A percentile compares a stretch with the other conserved stretches of the same genome.
These are phyloP conservation scores for Anas flavirostris DNA, from an alignment of 2,797 vertebrate genomes.

Conservation along the genomic window DNA sequence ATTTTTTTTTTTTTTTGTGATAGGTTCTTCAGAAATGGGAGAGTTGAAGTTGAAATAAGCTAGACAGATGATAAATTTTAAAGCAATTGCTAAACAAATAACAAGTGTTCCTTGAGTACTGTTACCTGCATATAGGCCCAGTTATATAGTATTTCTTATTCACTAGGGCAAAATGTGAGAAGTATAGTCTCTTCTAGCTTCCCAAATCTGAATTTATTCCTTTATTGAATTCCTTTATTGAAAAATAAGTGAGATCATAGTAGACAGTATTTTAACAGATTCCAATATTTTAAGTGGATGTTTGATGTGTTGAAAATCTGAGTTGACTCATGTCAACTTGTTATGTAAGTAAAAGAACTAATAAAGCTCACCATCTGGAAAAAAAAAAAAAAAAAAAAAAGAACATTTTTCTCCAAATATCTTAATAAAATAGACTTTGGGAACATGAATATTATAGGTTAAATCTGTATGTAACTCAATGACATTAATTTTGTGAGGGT, in stretches of 20 bases:
- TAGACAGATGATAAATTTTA: not conserved
- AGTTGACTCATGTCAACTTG: not conserved
- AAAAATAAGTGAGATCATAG: not conserved
- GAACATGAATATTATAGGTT: not conserved
- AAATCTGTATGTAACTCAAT: not conserved
- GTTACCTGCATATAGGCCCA: not conserved
- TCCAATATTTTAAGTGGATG: not conserved
- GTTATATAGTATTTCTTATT: not conserved
- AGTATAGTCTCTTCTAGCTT: not conserved
- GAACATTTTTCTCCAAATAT: not conserved
- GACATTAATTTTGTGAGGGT: not conserved
- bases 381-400: fast-evolving
- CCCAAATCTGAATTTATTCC: not conserved
- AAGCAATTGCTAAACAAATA: not conserved
- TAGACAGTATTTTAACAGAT: not conserved
- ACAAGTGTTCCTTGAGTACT: not conserved
- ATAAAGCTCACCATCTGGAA: not conserved
- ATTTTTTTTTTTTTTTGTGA: not conserved
- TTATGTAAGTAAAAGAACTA: not conserved
- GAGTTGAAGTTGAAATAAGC: not conserved
- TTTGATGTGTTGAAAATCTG: not conserved
- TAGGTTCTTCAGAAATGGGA: not conserved
- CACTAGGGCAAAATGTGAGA: not conserved
- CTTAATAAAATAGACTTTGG: not conserved
- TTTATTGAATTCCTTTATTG: not conserved